Base-by-base conservation (phyloP, 2,113 vertebrate species). In the Oryzias woworae region DNA sequence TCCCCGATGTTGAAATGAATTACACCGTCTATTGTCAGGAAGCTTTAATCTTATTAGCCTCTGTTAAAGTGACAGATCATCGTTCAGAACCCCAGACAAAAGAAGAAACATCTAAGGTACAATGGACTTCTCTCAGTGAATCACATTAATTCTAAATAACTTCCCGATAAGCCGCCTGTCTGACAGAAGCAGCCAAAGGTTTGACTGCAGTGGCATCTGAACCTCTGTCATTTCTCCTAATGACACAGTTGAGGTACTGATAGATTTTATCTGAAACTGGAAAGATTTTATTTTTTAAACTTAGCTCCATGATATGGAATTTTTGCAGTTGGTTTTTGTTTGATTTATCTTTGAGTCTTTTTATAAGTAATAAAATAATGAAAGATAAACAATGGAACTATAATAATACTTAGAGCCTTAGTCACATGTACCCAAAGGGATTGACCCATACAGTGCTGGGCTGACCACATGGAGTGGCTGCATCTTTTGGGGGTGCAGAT, bases 21-120 rank as follows among this genome's bases (percentile, higher is more conserved):
- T 91, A 91, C 74, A 75, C 71, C 67, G 61, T 86, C 84, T 86
- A 82, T 92, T 87, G 88, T 92, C 85, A 78, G 82, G 89, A 84
- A 74, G 74, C 86, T 93, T 92, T 90, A 91, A 91, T 92, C 90
- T 87, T 89, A 89, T 89, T 90, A 86, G 78, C 82, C 82, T 87
- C 71, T 83, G 87, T 78, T 85, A 88, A 89, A 89, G 85, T 87
- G 88, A 87, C 85, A 74, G 87, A 85, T 80, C 82, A 87, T 89
- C 88, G 88, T 90, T 92, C 90, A 71, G 77, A 67, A 59, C 78
- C 83, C 81, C 82, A 88, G 88, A 92, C 87, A 91, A 87, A 90
- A 89, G 88, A 68, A 85, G 85, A 87, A 87, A 89, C 88, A 91
- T 91, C 90, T 87, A 74, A 90, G 86, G 83, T 86, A 92, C 90